Evolutionary conservation across 2,113 vertebrate genomes (phyloP).

Genomic region (Seriola quinqueradiata): DNA sequence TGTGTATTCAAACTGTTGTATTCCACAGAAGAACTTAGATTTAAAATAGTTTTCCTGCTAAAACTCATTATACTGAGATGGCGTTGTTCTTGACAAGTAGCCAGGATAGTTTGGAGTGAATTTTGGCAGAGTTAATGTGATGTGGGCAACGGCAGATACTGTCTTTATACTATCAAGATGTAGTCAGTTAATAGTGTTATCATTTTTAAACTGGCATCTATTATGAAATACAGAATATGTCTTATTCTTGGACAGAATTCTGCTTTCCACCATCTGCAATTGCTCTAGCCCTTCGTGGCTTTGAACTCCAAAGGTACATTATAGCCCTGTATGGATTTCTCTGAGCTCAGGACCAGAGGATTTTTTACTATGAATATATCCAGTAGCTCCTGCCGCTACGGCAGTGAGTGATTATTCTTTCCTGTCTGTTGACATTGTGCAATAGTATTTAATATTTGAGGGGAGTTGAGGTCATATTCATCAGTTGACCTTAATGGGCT

Average conservation of each 20-base stretch:
- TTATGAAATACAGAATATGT: not conserved
- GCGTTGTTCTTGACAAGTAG: not conserved
- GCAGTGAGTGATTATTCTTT: constrained; percentile 3
- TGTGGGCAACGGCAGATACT: too few species aligned
- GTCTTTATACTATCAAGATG: too few species aligned
- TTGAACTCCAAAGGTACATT: constrained; percentile 11
- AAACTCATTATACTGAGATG: not conserved
- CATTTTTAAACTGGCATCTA: not conserved
- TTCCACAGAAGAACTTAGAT: too few species aligned
- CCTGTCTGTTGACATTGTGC: constrained; percentile 18
- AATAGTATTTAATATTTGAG: constrained; percentile 47
- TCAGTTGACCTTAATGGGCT: constrained; percentile 34
- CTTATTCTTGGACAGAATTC: not conserved
- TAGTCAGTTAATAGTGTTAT: not conserved
- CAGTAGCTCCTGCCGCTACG: constrained; percentile 20
- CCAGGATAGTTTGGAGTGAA: too few species aligned
- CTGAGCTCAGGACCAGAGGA: not conserved
- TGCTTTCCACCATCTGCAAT: not conserved
- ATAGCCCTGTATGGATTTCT: not conserved
- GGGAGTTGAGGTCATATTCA: constrained; percentile 47
- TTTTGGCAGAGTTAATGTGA: too few species aligned
- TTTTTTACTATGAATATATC: constrained; percentile 8
- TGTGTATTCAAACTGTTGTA: not conserved
- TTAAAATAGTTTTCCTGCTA: not conserved
- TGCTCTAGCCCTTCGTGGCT: not conserved